Percentiles rank a stretch among this genome's conserved stretches.
Evolutionary conservation across 1,140 invertebrate genomes (phyloP).

Genomic region (Leptoteleia sp.): DNA sequence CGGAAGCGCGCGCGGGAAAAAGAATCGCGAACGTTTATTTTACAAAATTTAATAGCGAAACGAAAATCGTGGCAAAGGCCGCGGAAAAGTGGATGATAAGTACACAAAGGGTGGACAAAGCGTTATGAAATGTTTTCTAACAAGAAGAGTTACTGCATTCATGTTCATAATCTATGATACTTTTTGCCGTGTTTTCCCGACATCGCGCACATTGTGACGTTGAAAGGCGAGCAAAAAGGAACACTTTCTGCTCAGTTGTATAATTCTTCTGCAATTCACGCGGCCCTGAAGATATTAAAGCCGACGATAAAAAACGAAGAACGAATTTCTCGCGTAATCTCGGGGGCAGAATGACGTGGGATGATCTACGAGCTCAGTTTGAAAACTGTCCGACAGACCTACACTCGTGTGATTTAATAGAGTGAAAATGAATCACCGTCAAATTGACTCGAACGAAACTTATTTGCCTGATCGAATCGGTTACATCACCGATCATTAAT

Average conservation of each 20-base stretch:
- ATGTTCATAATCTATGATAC: constrained; percentile 63
- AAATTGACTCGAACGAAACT: not conserved
- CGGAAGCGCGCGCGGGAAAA: not conserved
- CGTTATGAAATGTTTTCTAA: constrained; percentile 62
- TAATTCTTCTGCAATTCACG: constrained; percentile 55
- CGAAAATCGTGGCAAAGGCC: constrained; percentile 33
- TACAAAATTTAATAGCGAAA: constrained; percentile 35
- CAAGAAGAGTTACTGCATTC: constrained; percentile 64
- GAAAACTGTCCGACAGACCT: constrained; percentile 46
- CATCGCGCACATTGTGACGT: constrained; percentile 54
- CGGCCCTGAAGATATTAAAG: constrained; percentile 49
- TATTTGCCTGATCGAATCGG: too few relatives aligned
- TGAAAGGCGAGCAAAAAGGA: constrained; percentile 54
- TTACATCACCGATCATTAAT: too few relatives aligned
- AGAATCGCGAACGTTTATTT: constrained; percentile 21
- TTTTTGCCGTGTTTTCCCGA: constrained; percentile 61
- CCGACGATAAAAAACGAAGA: constrained; percentile 55
- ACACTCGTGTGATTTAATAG: constrained; percentile 30
- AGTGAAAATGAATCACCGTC: constrained; percentile 8
- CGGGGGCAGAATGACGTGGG: constrained; percentile 11
- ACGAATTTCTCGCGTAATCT: constrained; percentile 56
- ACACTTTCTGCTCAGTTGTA: constrained; percentile 60
- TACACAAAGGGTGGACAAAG: constrained; percentile 61
- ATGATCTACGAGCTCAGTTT: constrained; percentile 45
- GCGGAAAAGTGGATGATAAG: constrained; percentile 61